Evolutionary conservation across 1,140 invertebrate genomes (phyloP), one percentile per base, ranked within the genome.

Genomic region (Saccostrea glomerata): DNA sequence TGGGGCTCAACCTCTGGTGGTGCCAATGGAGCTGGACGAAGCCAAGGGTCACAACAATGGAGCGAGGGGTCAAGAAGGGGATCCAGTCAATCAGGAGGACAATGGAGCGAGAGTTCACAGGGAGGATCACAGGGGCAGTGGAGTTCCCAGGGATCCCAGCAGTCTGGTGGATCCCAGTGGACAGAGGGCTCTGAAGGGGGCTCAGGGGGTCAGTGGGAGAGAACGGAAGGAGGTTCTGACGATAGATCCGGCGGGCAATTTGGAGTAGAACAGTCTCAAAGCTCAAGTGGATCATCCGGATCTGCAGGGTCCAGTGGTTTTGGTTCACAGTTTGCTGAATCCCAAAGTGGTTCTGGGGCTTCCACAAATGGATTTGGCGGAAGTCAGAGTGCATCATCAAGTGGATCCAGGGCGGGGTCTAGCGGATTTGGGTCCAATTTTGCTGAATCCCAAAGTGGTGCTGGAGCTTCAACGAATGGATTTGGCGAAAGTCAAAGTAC

Each of bases 351-450:
- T 15, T 13, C 25, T 30, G 70, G 23, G 4, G 70, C 70, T 77
- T 30, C n/a, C 13, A 23, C 25, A 7, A 17, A 15, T 77, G 70
- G 25, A 77, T 30, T 30, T 77, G 70, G 70, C 25, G 70, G 70
- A 77, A 77, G 70, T 30, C 70, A 36, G 5, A 36, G 70, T 77
- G 70, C 25, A 15, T 23, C 70, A 12, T 36, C 70, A 25, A 36
- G 70, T 77, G 70, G 30, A 15, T 23, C 70, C 11, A 25, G 70
- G 5, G 70, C 70, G 11, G 70, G 70, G 70, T 77, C 70, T 30
- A 77, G 30, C 30, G 70, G 70, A 77, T 77, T 77, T 11, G 70
- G 70, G 30, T 77, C 70, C 23, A 77, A 77, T 25, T 77, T 77
- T 36, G 70, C 70, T 36, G 70, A 77, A 30, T 30, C 70, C 23